Base-by-base conservation (phyloP, 2,797 vertebrate genomes). In the Halcyon badia region DNA sequence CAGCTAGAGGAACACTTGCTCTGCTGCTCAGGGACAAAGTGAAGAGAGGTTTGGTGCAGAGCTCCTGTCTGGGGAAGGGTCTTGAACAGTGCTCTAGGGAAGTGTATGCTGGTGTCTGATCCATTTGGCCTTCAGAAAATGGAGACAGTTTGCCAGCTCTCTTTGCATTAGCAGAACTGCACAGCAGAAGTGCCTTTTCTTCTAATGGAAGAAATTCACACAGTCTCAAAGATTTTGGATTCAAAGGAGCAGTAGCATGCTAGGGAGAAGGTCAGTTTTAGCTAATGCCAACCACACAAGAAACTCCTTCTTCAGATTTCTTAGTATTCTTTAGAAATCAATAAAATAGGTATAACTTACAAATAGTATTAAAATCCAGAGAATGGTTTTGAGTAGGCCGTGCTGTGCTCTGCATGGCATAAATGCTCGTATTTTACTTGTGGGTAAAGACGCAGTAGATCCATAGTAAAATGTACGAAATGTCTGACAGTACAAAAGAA, bases 91-190 rank as follows among this genome's bases (percentile, higher is more conserved):
- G 8, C 10, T 83, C 69, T 65, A 8, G 16, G 37, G 54, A 46
- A 54, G 18, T 7, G 6, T 42, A 28, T 30, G 26, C 46, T 25
- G 11, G 18, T 71, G 11, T 24, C 1, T 79, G 73, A 76, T 46
- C 18, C 12, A 3, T 39, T 25, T 14, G 3, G 22, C 1, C 0
- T 76, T 89, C 26, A 3, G 46, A 71, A n/a, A 82, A 14, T 0
- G 0, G 39, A 70, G 24, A 21, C 13, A 6, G 6, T 81, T 80
- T 84, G 7, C 26, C 42, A 61, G 46, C 25, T 70, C 3, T 81
- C 52, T 81, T 76, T 31, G 37, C 39, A 26, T 35, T 14, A 62
- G 6, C 39, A 75, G 26, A 62, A 78, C 20, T 19, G 6, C 31
- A 26, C 1, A 1, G 60, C 46, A 83, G 2, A 73, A 80, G 80